Evolutionary conservation across 1,140 invertebrate species (phyloP).

Genomic region (Drosophila bocki): DNA sequence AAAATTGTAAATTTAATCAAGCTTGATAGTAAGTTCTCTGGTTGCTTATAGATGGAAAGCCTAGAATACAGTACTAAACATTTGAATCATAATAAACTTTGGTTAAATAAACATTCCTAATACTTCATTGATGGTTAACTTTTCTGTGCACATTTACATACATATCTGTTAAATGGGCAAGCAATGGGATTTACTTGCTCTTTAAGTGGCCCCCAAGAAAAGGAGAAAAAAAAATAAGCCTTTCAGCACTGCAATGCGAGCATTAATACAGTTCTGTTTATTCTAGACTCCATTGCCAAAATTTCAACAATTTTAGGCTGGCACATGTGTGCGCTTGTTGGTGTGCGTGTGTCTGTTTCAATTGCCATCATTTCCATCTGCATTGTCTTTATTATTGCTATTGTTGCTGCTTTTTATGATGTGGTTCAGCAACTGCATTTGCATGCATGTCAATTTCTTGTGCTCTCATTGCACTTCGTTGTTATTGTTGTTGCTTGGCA

Average conservation of each 20-base stretch:
- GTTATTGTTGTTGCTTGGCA: constrained; percentile 31
- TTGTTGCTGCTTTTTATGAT: constrained; percentile 57
- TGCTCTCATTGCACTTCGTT: constrained; percentile 35
- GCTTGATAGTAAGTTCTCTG: background rate
- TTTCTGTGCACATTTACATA: background rate
- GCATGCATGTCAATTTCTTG: constrained; percentile 56
- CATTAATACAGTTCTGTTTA: constrained; percentile 58
- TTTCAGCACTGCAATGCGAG: constrained; percentile 15
- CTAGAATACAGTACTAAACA: background rate
- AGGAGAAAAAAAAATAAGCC: background rate
- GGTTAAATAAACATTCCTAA: background rate
- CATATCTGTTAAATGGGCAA: constrained; percentile 1
- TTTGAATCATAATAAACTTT: background rate
- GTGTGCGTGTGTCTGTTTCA: constrained; percentile 13
- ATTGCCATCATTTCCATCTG: constrained; percentile 47
- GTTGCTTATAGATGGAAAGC: background rate
- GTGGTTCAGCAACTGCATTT: constrained; percentile 65
- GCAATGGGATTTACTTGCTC: constrained; percentile 19
- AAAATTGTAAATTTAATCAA: background rate
- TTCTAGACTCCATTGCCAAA: constrained; percentile 43
- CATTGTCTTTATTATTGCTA: constrained; percentile 58
- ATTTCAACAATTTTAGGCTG: constrained; percentile 17
- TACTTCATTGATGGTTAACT: constrained; percentile 29
- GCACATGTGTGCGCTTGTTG: background rate
- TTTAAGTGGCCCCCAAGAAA: constrained; percentile 10